Base-by-base conservation (phyloP, 1,140 invertebrate genomes). In the Asobara japonica region DNA sequence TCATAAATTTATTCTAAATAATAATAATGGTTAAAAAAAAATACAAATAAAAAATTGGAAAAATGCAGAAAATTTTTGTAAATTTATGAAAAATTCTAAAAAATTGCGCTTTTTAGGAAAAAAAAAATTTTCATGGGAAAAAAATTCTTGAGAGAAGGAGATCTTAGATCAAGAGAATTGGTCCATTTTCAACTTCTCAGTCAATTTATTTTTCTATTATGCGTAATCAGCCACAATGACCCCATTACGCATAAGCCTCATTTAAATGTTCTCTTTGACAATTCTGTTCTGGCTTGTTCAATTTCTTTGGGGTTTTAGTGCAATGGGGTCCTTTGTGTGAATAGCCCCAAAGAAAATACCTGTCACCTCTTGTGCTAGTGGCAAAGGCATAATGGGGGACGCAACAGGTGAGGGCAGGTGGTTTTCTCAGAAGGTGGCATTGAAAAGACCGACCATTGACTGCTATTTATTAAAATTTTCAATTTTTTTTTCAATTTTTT, bases 401-500 rank as follows among this genome's bases (percentile, higher is more conserved):
- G 20, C 13, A 56, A 27, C 51, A 56, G 29, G 64, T 65, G 31
- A 36, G n/a, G 11, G 64, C 64, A 65, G 64, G 64, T 65, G 64
- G 45, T 25, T 65, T 61, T 65, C 64, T 41, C 64, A 65, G 33
- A 65, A 65, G 16, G 61, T 22, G 61, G 61, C 33, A 33, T 8
- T 11, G 31, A 36, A 5, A 11, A 36, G 3, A 3, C 56, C 56
- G 10, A 25, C 56, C 25, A 27, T 27, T 61, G 13, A 61, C 31
- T 36, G 31, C 5, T 6, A 36, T 36, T 36, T 36, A 6, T 36
- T 8, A 62, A 25, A 13, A 22, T 62, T 62, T 62, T 11, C 31
- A 33, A 33, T 6, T 33, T 33, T 33, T 33, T 33, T 33, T 33
- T 33, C 11, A 33, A 33, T 6, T 33, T 33, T 33, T 11, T 6